Percentiles rank a stretch among this genome's conserved stretches.
Conservation (phyloP, 2,113 vertebrate species). For the Vicugna pacos region DNA sequence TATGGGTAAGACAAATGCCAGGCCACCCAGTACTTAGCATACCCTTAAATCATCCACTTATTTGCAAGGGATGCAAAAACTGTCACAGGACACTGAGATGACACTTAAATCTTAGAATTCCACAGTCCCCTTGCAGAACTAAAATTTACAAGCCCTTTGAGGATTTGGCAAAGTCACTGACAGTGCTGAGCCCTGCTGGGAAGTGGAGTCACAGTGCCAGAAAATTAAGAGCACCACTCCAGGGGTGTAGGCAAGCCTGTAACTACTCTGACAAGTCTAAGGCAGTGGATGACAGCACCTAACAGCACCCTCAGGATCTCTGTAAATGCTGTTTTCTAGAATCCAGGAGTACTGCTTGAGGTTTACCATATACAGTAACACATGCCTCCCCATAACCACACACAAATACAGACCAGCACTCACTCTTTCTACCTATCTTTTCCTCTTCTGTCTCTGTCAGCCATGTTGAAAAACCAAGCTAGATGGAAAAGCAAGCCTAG, state of each 20-base stretch:
- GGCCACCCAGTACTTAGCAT: neutral
- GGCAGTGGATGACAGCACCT: neutral
- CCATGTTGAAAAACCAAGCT: neutral
- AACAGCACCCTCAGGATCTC: neutral
- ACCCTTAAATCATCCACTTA: neutral
- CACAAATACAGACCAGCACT: neutral
- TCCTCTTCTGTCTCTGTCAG: neutral
- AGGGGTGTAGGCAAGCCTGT: neutral
- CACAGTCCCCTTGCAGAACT: neutral
- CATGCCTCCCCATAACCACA: neutral
- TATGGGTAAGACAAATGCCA: neutral
- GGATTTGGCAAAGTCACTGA: neutral
- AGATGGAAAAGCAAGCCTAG: neutral
- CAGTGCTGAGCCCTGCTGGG: neutral
- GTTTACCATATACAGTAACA: neutral
- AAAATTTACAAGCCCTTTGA: neutral
- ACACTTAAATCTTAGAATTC: neutral
- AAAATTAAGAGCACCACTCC: neutral
- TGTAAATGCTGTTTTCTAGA: neutral
- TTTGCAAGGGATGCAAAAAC: neutral
- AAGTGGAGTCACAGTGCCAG: neutral
- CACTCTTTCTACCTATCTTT: neutral
- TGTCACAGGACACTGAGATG: neutral
- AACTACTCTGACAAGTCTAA: neutral
- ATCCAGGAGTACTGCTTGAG: neutral